A percentile compares a stretch with the other conserved stretches of the same genome.
phyloP scores from a whole-genome alignment of 2,113 vertebrate species.

The Labeo catla region DNA sequence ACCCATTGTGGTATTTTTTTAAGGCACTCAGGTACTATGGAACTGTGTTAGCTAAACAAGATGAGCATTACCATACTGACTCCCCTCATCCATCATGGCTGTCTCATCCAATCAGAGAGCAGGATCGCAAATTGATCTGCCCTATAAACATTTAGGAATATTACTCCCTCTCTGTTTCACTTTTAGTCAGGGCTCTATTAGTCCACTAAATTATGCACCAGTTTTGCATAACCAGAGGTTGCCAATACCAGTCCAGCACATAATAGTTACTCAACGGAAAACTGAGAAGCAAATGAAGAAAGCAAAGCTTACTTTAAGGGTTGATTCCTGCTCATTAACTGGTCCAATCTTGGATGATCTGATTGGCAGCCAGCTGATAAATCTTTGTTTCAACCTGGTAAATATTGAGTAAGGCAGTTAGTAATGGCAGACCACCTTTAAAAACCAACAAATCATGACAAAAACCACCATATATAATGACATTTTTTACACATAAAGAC shows the following conservation, averaged over 20 bases:
- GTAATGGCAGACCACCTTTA: neutral
- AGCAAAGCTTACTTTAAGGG: neutral
- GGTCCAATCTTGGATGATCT: neutral
- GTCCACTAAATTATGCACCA: neutral
- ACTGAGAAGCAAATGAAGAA: neutral
- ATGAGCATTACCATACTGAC: constrained; percentile 69
- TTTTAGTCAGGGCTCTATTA: neutral
- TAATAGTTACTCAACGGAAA: neutral
- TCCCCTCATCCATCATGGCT: constrained; percentile 71
- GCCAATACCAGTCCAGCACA: neutral
- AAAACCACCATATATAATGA: no score
- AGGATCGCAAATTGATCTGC: constrained; percentile 57
- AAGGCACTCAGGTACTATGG: constrained; percentile 59
- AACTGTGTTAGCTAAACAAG: constrained; percentile 61
- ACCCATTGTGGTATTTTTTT: neutral
- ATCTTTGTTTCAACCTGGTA: neutral
- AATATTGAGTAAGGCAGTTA: neutral
- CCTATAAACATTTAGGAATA: constrained; percentile 60
- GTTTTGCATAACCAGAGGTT: constrained; percentile 2
- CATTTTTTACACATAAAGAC: no score
- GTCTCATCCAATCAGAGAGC: constrained; percentile 60
- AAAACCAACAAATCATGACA: no score
- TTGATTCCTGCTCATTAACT: neutral
- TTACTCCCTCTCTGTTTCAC: constrained; percentile 24
- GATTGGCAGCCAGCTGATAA: neutral